These are phyloP conservation scores for Callinectes sapidus DNA, from an alignment of 2,888 invertebrate species.

Conservation along the genomic window DNA sequence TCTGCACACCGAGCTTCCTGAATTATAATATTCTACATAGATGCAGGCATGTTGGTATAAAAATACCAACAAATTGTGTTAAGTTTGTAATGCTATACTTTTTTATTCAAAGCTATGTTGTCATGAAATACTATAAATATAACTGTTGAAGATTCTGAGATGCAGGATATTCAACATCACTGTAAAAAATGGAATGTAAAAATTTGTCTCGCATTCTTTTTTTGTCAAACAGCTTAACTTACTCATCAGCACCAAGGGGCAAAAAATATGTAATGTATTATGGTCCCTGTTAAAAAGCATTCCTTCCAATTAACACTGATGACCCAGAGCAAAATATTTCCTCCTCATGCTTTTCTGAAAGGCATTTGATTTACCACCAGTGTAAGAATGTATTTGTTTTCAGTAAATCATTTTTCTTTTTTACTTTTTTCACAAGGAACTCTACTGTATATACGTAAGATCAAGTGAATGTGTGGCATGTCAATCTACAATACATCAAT, in stretches of 20 bases:
- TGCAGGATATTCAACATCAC: neutral
- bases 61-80: constrained; percentile 32
- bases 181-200: neutral
- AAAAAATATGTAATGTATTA: neutral
- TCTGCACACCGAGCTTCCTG: neutral
- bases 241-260: constrained; percentile 13
- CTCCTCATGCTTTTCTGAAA: neutral
- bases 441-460: neutral
- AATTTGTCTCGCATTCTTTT: neutral
- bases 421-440: neutral
- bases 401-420: neutral
- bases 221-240: constrained; percentile 1
- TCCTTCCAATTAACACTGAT: neutral
- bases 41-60: constrained; percentile 32
- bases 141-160: neutral
- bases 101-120: neutral
- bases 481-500: neutral
- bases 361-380: neutral
- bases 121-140: neutral
- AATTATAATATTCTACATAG: neutral
- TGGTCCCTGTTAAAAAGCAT: constrained; percentile 11
- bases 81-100: neutral
- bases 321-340: neutral
- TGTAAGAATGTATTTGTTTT: neutral
- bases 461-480: neutral